phyloP scores from a whole-genome alignment of 2,797 vertebrate genomes.

The Meriones psammophilus region DNA sequence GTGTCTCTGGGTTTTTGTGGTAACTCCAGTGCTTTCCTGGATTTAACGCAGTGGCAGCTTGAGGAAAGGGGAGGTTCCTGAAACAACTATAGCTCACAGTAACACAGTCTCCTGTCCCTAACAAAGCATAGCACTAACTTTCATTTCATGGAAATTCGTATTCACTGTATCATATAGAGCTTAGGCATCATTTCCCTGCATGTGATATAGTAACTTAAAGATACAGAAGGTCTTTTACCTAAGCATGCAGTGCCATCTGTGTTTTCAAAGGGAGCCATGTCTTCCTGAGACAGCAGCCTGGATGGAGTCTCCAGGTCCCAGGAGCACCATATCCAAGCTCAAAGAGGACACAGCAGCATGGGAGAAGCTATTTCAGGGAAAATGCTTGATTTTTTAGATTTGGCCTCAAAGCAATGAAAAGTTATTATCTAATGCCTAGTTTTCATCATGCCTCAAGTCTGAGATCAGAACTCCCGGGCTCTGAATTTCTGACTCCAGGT shows the following conservation, averaged over 20 bases:
- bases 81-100: neutral
- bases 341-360: neutral
- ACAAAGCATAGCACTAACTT: neutral
- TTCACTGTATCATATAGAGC: neutral
- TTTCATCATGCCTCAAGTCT: slow-evolving; percentile 34
- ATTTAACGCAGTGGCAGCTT: neutral
- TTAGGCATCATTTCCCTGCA: neutral
- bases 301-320: neutral
- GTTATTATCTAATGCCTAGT: neutral
- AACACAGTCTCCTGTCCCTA: neutral
- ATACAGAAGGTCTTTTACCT: neutral
- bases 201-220: neutral
- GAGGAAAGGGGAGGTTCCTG: neutral
- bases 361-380: neutral
- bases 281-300: neutral
- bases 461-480: neutral
- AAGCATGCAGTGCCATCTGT: neutral
- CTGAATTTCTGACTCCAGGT: neutral
- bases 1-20: neutral
- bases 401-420: slow-evolving; percentile 30
- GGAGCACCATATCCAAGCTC: neutral
- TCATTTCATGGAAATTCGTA: neutral
- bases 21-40: neutral
- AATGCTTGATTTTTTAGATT: slow-evolving; percentile 38
- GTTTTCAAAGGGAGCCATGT: neutral